Evolutionary conservation across 2,888 invertebrate genomes (phyloP).

Genomic region (Meta bourneti): DNA sequence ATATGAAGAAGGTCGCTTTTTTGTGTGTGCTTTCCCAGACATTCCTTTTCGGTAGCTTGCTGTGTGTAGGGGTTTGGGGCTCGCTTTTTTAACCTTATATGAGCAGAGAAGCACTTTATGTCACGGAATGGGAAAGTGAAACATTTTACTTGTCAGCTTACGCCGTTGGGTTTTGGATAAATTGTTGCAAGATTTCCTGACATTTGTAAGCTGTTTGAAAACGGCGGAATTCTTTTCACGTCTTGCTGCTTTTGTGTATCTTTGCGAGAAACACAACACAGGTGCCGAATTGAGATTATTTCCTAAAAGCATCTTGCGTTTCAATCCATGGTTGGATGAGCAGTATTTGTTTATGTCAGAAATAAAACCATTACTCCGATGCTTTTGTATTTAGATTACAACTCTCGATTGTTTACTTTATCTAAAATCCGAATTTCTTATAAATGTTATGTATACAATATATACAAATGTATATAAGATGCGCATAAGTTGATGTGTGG

Average conservation of each 20-base stretch:
- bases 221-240: not conserved
- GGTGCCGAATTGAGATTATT: not conserved
- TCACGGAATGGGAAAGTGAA: conserved; percentile 34
- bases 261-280: not conserved
- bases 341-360: not conserved
- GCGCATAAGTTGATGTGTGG: not conserved
- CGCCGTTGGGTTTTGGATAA: not conserved
- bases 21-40: not conserved
- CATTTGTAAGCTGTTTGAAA: not conserved
- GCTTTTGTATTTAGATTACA: not conserved
- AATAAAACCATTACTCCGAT: not conserved
- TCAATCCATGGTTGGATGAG: not conserved
- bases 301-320: not conserved
- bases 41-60: conserved; percentile 34
- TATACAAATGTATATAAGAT: not conserved
- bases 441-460: not conserved
- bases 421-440: not conserved
- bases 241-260: too few relatives aligned
- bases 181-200: conserved; percentile 11
- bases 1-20: not conserved
- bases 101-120: conserved; percentile 31
- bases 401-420: not conserved
- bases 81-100: conserved; percentile 1
- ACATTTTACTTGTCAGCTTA: conserved; percentile 55
- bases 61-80: conserved; percentile 10